Conservation (phyloP, 1,140 invertebrate species). For the Lepidurus apus region DNA sequence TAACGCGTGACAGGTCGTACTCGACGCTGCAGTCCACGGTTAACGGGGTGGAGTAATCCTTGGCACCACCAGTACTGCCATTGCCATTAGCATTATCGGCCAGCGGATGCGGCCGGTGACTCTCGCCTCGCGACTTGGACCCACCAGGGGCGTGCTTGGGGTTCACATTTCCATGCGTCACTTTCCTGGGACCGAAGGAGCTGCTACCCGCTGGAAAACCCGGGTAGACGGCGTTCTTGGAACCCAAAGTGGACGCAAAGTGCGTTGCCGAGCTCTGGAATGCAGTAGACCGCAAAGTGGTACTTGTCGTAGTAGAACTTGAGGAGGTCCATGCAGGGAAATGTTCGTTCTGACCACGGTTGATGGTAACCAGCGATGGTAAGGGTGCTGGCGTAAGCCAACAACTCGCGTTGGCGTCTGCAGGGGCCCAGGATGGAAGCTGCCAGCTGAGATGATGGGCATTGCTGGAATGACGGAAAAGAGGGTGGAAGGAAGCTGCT, state of each 20-base stretch:
- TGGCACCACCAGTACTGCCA: neutral
- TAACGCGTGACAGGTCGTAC: constrained; percentile 73
- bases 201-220: neutral
- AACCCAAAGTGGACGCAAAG: neutral
- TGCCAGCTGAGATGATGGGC: neutral
- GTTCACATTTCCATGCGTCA: neutral
- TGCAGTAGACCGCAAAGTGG: neutral
- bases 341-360: neutral
- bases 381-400: neutral
- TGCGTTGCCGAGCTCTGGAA: neutral
- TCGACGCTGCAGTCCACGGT: constrained; percentile 78
- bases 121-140: neutral
- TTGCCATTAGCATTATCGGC: neutral
- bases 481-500: neutral
- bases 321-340: constrained; percentile 1
- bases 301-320: neutral
- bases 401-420: neutral
- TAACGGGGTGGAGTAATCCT: constrained; percentile 68
- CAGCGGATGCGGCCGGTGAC: neutral
- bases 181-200: neutral
- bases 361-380: neutral
- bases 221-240: neutral
- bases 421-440: neutral
- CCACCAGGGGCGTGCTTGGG: neutral
- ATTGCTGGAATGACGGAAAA: neutral